phyloP scores from a whole-genome alignment of 2,888 invertebrate genomes.

The Harpalus rufipes region DNA sequence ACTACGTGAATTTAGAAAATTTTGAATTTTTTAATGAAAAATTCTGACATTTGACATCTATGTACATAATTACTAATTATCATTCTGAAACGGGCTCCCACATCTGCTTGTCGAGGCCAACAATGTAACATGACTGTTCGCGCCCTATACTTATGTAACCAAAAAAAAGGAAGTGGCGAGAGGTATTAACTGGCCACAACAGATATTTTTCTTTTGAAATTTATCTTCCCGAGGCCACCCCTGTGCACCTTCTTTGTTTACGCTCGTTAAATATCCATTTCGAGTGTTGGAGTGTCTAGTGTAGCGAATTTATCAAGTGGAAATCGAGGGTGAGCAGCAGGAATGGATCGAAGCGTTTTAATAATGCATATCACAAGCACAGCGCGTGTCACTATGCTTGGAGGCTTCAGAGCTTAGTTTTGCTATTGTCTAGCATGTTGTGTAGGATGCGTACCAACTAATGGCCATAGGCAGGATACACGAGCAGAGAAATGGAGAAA shows the following conservation, averaged over 20 bases:
- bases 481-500: background rate
- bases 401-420: slow-evolving; percentile 5
- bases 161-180: too few species aligned
- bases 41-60: too few species aligned
- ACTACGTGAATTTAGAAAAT: too few species aligned
- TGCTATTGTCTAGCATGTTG: slow-evolving; percentile 39
- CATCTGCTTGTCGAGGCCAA: too few species aligned
- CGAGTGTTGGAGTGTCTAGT: slow-evolving; percentile 27
- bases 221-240: background rate
- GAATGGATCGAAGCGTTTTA: slow-evolving; percentile 63
- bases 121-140: too few species aligned
- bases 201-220: background rate
- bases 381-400: slow-evolving; percentile 38
- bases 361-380: slow-evolving; percentile 65
- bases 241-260: slow-evolving; percentile 53
- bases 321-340: slow-evolving; percentile 56
- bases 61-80: too few species aligned
- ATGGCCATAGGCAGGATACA: background rate
- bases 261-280: slow-evolving; percentile 65
- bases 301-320: slow-evolving; percentile 65
- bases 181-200: too few species aligned
- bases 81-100: too few species aligned
- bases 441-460: background rate
- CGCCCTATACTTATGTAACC: too few species aligned
- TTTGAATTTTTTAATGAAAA: too few species aligned